These are phyloP conservation scores for Parauchenoglanis punctatus DNA, from an alignment of 2,797 vertebrate genomes.

Conservation along the genomic window DNA sequence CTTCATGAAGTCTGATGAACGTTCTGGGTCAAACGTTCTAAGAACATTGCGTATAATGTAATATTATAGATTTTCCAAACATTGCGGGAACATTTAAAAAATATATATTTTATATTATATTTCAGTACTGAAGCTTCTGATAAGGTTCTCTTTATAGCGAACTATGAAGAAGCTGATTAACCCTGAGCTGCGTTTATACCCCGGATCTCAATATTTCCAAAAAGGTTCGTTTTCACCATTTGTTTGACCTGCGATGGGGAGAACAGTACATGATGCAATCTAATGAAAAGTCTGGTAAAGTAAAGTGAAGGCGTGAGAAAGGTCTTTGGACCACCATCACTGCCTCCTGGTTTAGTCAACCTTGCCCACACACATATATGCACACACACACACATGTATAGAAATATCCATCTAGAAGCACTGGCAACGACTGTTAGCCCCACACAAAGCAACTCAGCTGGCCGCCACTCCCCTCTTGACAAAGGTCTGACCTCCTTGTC, in stretches of 20 bases:
- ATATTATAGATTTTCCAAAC: not conserved
- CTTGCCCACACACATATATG: slow-evolving; percentile 41
- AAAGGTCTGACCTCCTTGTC: slow-evolving; percentile 76
- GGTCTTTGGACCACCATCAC: slow-evolving; percentile 51
- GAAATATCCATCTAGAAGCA: slow-evolving; percentile 60
- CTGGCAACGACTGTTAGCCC: slow-evolving; percentile 80
- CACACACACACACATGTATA: slow-evolving; percentile 43
- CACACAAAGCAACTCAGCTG: slow-evolving; percentile 88
- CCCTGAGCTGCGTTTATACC: not conserved
- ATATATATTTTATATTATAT: not conserved
- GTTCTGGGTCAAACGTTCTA: not conserved
- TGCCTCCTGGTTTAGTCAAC: slow-evolving; percentile 44
- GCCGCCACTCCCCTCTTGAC: slow-evolving; percentile 86
- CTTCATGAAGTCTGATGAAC: not conserved
- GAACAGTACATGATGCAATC: not conserved
- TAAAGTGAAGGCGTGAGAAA: slow-evolving; percentile 59
- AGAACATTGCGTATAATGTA: not conserved
- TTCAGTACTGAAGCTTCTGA: not conserved
- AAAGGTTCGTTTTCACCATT: not conserved
- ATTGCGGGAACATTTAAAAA: not conserved
- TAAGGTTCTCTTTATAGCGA: not conserved
- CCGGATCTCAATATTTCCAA: not conserved
- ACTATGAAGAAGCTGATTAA: not conserved
- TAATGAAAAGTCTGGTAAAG: slow-evolving; percentile 33
- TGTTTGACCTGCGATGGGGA: not conserved